phyloP scores from a whole-genome alignment of 2,113 vertebrate genomes.

The Damaliscus lunatus region DNA sequence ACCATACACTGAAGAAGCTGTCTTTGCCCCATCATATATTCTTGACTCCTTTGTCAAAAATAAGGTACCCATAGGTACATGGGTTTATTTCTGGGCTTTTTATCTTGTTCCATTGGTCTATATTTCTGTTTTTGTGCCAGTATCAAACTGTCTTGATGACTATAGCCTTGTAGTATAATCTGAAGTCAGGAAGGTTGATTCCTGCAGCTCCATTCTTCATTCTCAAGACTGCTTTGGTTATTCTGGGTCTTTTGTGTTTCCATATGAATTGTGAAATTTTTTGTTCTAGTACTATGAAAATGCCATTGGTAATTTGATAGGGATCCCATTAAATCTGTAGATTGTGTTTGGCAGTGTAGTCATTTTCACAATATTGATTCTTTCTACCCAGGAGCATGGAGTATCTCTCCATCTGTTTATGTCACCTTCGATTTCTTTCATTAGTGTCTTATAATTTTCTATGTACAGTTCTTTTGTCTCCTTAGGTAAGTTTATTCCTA shows the following conservation, averaged over 20 bases:
- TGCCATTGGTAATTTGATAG: no score
- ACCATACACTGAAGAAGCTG: not conserved
- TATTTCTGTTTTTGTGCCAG: not conserved
- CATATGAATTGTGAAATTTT: not conserved
- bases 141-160: not conserved
- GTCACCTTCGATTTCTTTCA: not conserved
- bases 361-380: not conserved
- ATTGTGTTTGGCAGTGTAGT: not conserved
- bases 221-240: not conserved
- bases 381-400: not conserved
- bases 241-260: not conserved
- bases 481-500: not conserved
- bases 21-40: not conserved
- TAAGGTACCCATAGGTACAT: not conserved
- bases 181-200: not conserved
- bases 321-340: not conserved
- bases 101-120: not conserved
- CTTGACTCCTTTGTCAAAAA: not conserved
- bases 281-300: not conserved
- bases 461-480: not conserved
- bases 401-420: not conserved
- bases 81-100: not conserved
- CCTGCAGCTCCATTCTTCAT: not conserved
- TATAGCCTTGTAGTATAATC: not conserved
- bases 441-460: not conserved